Conservation (phyloP, 2,113 vertebrate genomes). For the Gorsachius goisagi region DNA sequence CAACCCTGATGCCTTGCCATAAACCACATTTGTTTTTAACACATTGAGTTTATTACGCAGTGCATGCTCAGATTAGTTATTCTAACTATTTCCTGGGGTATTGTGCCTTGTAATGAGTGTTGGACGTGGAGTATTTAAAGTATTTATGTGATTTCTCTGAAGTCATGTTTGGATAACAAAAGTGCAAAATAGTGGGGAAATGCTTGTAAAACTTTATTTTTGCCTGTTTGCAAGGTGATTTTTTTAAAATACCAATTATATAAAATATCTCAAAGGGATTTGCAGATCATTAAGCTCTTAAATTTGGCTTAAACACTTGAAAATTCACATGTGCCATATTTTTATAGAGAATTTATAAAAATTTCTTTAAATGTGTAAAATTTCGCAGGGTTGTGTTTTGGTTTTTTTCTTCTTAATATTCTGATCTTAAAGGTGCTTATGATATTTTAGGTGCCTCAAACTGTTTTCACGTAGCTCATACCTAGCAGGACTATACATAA, state of each 20-base stretch:
- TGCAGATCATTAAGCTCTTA: neutral
- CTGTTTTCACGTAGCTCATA: neutral
- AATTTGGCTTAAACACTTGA: neutral
- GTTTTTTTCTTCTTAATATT: neutral
- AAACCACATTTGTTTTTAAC: neutral
- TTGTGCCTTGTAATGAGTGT: neutral
- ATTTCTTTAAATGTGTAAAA: neutral
- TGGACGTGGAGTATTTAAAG: neutral
- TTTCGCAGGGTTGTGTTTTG: neutral
- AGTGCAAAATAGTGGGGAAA: neutral
- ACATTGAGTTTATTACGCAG: neutral
- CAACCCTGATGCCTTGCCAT: neutral
- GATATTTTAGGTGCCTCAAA: neutral
- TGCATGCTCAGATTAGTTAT: neutral
- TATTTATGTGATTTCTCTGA: neutral
- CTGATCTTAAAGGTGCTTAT: neutral
- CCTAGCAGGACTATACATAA: neutral
- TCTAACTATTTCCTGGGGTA: neutral
- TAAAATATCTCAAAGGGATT: neutral
- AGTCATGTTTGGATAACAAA: neutral
- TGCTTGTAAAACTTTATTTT: neutral
- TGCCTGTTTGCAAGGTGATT: accelerated
- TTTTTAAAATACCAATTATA: neutral
- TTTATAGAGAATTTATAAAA: neutral
- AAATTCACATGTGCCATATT: neutral